phyloP scores from a whole-genome alignment of 2,888 invertebrate species.

The Drosophila kuntzei region DNA sequence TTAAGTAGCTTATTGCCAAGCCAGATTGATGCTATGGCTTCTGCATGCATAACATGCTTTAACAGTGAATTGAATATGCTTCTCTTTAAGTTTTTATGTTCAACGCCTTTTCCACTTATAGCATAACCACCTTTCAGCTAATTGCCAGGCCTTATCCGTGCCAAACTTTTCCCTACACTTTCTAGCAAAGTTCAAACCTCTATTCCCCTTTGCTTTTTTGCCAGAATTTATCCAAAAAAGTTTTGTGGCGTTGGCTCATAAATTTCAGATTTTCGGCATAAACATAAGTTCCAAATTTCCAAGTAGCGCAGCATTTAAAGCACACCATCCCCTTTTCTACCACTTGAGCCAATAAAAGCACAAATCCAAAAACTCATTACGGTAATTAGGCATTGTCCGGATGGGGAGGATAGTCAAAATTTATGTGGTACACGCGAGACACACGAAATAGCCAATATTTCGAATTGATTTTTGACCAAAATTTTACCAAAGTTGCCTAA shows the following conservation, averaged over 20 bases:
- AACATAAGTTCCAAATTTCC: conserved; percentile 66
- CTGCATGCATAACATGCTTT: conserved; percentile 4
- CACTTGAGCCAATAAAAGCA: conserved; percentile 5
- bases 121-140: conserved; percentile 47
- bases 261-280: conserved; percentile 68
- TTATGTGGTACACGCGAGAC: conserved; percentile 31
- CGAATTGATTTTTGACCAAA: conserved; percentile 61
- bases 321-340: not conserved
- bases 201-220: not conserved
- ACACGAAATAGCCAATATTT: conserved; percentile 57
- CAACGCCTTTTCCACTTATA: not conserved
- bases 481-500: conserved; percentile 32
- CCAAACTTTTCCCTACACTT: conserved; percentile 56
- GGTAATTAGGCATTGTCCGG: conserved; percentile 64
- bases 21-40: conserved; percentile 17
- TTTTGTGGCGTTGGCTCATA: conserved; percentile 65
- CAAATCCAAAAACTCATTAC: conserved; percentile 75
- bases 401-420: conserved; percentile 30
- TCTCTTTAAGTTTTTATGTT: conserved; percentile 1
- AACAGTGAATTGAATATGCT: not conserved
- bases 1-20: conserved; percentile 57
- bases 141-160: conserved; percentile 49
- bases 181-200: conserved; percentile 40
- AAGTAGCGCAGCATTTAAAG: conserved; percentile 40
- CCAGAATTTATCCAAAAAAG: conserved; percentile 54